These are phyloP conservation scores for Sturnus vulgaris DNA, from an alignment of 2,113 vertebrate species.

Conservation along the genomic window DNA sequence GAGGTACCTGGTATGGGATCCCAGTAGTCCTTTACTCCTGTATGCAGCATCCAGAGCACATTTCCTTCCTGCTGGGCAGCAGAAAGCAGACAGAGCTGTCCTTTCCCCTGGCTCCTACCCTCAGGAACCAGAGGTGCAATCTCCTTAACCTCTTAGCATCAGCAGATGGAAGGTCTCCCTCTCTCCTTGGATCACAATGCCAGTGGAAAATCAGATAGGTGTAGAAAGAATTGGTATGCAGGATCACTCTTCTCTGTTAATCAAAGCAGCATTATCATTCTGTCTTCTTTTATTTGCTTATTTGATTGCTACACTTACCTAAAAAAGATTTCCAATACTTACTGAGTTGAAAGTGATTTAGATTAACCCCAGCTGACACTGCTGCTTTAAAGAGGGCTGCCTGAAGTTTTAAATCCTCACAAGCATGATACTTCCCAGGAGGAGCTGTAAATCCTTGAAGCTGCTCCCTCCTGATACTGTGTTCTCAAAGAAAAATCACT, in stretches of 20 bases:
- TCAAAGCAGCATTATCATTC: slow-evolving; percentile 30
- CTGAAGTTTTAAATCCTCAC: slow-evolving; percentile 27
- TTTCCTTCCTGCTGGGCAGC: neutral
- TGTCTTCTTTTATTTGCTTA: slow-evolving; percentile 39
- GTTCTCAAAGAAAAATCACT: slow-evolving; percentile 1
- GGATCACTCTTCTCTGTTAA: neutral
- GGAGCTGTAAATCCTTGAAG: slow-evolving; percentile 29
- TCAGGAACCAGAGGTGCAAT: neutral
- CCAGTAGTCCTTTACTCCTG: neutral
- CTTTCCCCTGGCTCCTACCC: neutral
- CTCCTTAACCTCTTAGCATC: neutral
- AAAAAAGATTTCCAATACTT: slow-evolving; percentile 48
- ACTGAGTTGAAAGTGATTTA: slow-evolving; percentile 44
- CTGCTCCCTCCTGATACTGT: neutral
- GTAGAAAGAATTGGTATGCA: neutral
- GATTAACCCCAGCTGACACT: slow-evolving; percentile 7
- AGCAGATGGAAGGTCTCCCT: neutral
- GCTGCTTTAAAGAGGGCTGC: slow-evolving; percentile 24
- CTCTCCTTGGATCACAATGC: neutral
- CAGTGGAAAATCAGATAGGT: neutral
- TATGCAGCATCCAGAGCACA: neutral
- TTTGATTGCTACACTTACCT: slow-evolving; percentile 53
- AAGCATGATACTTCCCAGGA: neutral
- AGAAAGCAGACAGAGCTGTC: neutral
- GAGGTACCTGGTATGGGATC: neutral